These are phyloP conservation scores for Falcaria lacertinaria DNA, from an alignment of 2,888 invertebrate species.

Conservation along the genomic window DNA sequence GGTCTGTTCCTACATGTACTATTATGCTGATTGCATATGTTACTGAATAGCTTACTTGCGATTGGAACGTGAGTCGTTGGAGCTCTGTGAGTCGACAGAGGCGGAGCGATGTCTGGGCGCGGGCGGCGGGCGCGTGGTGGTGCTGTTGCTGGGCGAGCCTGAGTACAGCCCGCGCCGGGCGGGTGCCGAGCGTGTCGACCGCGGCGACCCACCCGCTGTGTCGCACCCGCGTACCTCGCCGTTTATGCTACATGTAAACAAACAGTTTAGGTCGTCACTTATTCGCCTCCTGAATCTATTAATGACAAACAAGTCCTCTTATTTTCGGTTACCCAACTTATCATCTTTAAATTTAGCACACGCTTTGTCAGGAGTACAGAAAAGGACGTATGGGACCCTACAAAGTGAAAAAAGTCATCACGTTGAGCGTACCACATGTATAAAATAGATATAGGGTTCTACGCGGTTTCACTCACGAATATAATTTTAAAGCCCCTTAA, in stretches of 20 bases:
- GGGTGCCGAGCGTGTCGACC: slow-evolving; percentile 91
- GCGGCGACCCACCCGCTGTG: slow-evolving; percentile 82
- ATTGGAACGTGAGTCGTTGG: slow-evolving; percentile 89
- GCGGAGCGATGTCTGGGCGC: slow-evolving; percentile 86
- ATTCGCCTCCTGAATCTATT: background rate
- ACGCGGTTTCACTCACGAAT: too few species aligned
- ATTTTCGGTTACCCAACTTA: too few species aligned
- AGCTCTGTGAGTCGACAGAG: slow-evolving; percentile 93
- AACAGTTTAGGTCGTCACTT: background rate
- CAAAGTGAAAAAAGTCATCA: too few species aligned
- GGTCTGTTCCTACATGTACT: too few species aligned
- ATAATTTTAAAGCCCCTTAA: too few species aligned
- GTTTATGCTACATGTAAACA: slow-evolving; percentile 38
- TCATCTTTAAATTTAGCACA: too few species aligned
- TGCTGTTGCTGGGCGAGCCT: slow-evolving; percentile 86
- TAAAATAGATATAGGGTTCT: too few species aligned
- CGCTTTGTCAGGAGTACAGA: too few species aligned
- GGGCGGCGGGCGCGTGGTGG: slow-evolving; percentile 90
- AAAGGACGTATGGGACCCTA: too few species aligned
- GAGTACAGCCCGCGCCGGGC: slow-evolving; percentile 86
- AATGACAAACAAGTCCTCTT: background rate
- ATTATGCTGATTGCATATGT: too few species aligned
- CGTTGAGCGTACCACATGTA: too few species aligned
- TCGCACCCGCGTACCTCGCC: slow-evolving; percentile 64
- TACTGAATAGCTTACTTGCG: slow-evolving; percentile 81